Evolutionary conservation across 2,888 invertebrate genomes (phyloP).

Genomic region (Erannis defoliaria): DNA sequence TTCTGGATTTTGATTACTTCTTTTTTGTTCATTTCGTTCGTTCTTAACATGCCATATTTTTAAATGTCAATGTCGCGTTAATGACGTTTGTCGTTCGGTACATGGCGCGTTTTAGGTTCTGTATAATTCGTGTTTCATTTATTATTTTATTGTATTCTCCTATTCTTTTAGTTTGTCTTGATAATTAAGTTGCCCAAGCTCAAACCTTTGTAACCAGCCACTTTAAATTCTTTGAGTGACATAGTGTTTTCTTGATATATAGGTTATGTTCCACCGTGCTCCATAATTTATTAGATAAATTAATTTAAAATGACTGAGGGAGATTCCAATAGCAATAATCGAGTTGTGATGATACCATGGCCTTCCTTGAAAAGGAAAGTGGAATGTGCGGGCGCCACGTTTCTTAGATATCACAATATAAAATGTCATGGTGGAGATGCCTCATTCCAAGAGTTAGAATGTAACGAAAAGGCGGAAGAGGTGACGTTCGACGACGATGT

Average conservation of each 20-base stretch:
- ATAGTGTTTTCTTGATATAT: conserved; percentile 52
- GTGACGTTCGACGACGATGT: conserved; percentile 90
- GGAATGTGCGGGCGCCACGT: conserved; percentile 83
- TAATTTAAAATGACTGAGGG: conserved; percentile 76
- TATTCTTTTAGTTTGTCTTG: conserved; percentile 26
- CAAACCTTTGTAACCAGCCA: neutral
- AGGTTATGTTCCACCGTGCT: conserved; percentile 80
- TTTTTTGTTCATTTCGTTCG: neutral
- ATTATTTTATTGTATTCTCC: conserved; percentile 26
- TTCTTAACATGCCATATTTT: too few species aligned
- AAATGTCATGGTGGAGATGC: conserved; percentile 82
- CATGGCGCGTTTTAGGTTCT: conserved; percentile 64
- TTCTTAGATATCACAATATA: conserved; percentile 80
- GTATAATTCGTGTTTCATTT: conserved; percentile 36
- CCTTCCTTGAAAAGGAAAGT: conserved; percentile 73
- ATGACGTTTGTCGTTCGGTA: conserved; percentile 47
- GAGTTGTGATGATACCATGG: conserved; percentile 70
- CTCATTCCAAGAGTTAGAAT: conserved; percentile 71
- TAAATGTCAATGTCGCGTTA: conserved; percentile 41
- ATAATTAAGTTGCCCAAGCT: conserved; percentile 1
- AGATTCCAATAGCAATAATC: conserved; percentile 61
- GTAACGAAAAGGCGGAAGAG: conserved; percentile 78
- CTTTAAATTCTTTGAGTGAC: conserved; percentile 49
- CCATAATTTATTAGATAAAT: conserved; percentile 65
- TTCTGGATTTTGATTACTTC: neutral